A percentile compares a stretch with the other conserved stretches of the same genome.
Evolutionary conservation across 2,888 invertebrate genomes (phyloP).

Genomic region (Melinaea menophilus): DNA sequence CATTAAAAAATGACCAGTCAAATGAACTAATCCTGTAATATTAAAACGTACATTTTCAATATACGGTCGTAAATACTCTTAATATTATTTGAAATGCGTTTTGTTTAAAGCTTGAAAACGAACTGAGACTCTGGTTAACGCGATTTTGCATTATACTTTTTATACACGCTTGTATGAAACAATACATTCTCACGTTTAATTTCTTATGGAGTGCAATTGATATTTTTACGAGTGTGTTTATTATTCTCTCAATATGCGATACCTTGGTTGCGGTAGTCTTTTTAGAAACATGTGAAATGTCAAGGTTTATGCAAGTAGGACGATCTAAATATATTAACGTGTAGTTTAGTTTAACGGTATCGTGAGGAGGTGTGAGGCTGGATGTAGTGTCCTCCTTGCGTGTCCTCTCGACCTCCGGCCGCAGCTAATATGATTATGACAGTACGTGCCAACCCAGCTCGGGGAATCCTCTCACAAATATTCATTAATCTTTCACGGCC

Average conservation of each 20-base stretch:
- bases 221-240: slow-evolving; percentile 77
- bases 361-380: slow-evolving; percentile 45
- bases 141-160: slow-evolving; percentile 65
- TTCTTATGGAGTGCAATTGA: slow-evolving; percentile 74
- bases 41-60: slow-evolving; percentile 45
- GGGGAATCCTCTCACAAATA: slow-evolving; percentile 77
- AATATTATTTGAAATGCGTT: slow-evolving; percentile 32
- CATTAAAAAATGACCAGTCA: slow-evolving; percentile 15
- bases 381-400: slow-evolving; percentile 42
- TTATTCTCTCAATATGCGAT: slow-evolving; percentile 69
- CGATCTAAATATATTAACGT: too few species aligned
- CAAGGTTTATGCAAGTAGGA: not conserved
- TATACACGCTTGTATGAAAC: slow-evolving; percentile 73
- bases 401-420: slow-evolving; percentile 66
- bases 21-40: slow-evolving; percentile 5
- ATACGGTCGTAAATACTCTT: slow-evolving; percentile 55
- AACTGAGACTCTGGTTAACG: slow-evolving; percentile 71
- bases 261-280: slow-evolving; percentile 52
- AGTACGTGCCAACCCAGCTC: slow-evolving; percentile 74
- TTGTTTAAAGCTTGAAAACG: slow-evolving; percentile 75
- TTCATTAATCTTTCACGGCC: slow-evolving; percentile 79
- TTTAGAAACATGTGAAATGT: not conserved
- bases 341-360: slow-evolving; percentile 23
- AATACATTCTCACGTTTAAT: slow-evolving; percentile 78
- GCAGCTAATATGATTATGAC: slow-evolving; percentile 77